Evolutionary conservation across 64 coral and sea anemone genomes (phyloP), one percentile per base, ranked within the genome.

Genomic region (Stichodactyla helianthus): DNA sequence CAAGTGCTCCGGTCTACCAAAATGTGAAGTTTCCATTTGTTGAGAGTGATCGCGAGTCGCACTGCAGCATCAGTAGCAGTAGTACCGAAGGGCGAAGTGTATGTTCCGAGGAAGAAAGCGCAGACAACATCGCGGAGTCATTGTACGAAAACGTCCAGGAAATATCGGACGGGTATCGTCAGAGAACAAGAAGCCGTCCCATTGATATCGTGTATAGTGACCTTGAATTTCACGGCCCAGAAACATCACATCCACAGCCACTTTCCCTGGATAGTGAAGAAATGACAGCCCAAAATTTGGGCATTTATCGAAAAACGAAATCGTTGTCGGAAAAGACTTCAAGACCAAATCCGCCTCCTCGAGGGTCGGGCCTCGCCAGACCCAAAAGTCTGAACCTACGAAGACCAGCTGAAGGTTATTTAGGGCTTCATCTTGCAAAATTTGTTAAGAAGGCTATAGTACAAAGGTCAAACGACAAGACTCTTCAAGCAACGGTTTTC

Each of bases 181-280:
- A 19, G 7, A 87, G 88, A 87, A 77, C 88, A 0, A 77, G 68
- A 76, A 97, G 94, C 82, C 52, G 25, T 10, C 94, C 94, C 50
- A 87, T 97, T 50, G 94, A 97, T 74, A 97, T 97, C n/a, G 94
- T 97, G 9, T 97, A 97, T 59, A 97, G 94, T 25, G 94, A 97
- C 84, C 67, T 97, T 17, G 87, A 97, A 44, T 97, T 97, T 55
- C 88, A 81, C 15, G 31, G 35, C 8, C 8, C 35, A 52, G 52
- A 54, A 52, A 81, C 52, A 54, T 54, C 52, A 53, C 50, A 81
- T 52, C 19, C 78, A 5, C 50, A 51, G 13, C 50, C 17, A 6
- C 53, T 50, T 52, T 53, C 78, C 19, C 20, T 81, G 19, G 78
- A 81, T 19, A 79, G 28, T 79, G 27, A 79, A 79, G 77, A 79